Conservation (phyloP, 2,888 invertebrate species). For the Tricholauxania praeusta region DNA sequence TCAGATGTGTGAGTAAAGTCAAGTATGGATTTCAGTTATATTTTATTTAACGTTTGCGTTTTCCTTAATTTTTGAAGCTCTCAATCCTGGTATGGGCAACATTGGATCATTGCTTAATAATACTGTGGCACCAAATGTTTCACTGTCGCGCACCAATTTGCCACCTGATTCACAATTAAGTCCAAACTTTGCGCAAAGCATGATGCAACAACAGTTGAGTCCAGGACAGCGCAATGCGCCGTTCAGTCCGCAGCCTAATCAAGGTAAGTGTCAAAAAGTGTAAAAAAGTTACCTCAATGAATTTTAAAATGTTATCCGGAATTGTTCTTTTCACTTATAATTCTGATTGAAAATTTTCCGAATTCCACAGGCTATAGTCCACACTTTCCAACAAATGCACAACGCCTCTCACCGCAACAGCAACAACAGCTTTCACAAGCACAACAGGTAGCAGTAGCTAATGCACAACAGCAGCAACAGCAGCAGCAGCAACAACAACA, state of each 20-base stretch:
- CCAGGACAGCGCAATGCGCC: conserved; percentile 67
- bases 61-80: conserved; percentile 31
- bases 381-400: conserved; percentile 64
- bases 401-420: conserved; percentile 66
- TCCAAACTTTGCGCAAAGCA: conserved; percentile 71
- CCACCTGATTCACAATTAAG: conserved; percentile 74
- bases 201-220: conserved; percentile 68
- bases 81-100: conserved; percentile 70
- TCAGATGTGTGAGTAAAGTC: conserved; percentile 57
- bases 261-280: conserved; percentile 59
- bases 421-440: conserved; percentile 58
- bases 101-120: conserved; percentile 88
- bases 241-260: conserved; percentile 66
- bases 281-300: too few relatives aligned
- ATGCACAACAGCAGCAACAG: conserved; percentile 39
- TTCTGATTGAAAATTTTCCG: not conserved
- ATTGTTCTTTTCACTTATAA: not conserved
- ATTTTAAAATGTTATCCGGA: not conserved
- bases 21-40: not conserved
- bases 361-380: conserved; percentile 58
- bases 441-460: conserved; percentile 53
- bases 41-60: not conserved
- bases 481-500: conserved; percentile 60
- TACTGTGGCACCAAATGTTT: conserved; percentile 87
- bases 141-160: conserved; percentile 79